Conservation (phyloP, 1,140 invertebrate genomes). For the Belonocnema kinseyi region DNA sequence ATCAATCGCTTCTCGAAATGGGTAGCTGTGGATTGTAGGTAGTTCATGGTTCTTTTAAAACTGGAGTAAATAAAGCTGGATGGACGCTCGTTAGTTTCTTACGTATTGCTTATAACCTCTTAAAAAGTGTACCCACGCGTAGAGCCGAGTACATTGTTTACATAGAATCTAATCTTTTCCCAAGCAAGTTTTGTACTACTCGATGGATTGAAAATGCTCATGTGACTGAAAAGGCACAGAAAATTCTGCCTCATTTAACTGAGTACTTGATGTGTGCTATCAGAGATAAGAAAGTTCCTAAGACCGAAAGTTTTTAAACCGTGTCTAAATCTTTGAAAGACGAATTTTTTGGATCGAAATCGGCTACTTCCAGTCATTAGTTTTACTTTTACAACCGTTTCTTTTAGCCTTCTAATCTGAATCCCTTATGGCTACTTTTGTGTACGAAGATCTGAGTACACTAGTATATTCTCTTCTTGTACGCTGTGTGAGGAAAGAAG, state of each 20-base stretch:
- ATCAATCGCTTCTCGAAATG: slow-evolving; percentile 39
- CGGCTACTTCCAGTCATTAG: no score
- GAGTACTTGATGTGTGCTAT: neutral
- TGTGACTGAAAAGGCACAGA: slow-evolving; percentile 47
- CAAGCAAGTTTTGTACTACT: slow-evolving; percentile 51
- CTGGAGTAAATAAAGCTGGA: slow-evolving; percentile 41
- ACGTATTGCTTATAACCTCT: slow-evolving; percentile 44
- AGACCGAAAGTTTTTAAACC: slow-evolving; percentile 37
- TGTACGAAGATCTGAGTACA: slow-evolving; percentile 34
- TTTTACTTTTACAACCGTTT: no score
- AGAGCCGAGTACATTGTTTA: slow-evolving; percentile 37
- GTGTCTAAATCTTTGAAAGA: neutral
- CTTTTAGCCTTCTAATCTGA: neutral
- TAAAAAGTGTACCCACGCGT: slow-evolving; percentile 16
- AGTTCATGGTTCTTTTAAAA: slow-evolving; percentile 53
- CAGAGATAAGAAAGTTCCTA: slow-evolving; percentile 33
- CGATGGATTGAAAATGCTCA: slow-evolving; percentile 52
- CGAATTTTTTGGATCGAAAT: no score
- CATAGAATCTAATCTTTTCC: slow-evolving; percentile 45
- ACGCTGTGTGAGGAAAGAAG: slow-evolving; percentile 35
- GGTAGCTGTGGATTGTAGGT: slow-evolving; percentile 53
- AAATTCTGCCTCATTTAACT: slow-evolving; percentile 40
- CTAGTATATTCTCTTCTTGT: slow-evolving; percentile 32
- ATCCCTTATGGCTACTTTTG: slow-evolving; percentile 42
- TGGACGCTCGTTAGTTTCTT: slow-evolving; percentile 51